phyloP scores from a whole-genome alignment of 2,888 invertebrate genomes.

The Gymnocheta viridis region DNA sequence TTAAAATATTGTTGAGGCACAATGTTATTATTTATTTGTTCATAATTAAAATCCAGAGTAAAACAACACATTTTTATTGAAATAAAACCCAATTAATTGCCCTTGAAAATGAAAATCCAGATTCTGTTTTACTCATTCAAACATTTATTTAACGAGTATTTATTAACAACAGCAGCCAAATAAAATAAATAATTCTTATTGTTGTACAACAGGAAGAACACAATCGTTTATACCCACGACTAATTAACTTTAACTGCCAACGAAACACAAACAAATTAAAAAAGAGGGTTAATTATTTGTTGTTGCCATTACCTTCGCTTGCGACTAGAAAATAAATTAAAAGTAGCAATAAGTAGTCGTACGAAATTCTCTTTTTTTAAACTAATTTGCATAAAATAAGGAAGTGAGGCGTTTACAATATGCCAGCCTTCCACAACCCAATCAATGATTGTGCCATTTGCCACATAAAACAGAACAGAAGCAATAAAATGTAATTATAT shows the following conservation, averaged over 20 bases:
- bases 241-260: slow-evolving; percentile 64
- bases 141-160: neutral
- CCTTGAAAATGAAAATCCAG: slow-evolving; percentile 31
- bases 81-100: slow-evolving; percentile 38
- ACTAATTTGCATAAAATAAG: slow-evolving; percentile 61
- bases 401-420: slow-evolving; percentile 59
- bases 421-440: slow-evolving; percentile 55
- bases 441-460: slow-evolving; percentile 55
- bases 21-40: too few relatives aligned
- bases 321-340: slow-evolving; percentile 3
- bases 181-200: slow-evolving; percentile 9
- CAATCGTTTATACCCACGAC: slow-evolving; percentile 44
- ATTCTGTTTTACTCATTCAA: neutral
- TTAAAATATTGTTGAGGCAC: too few relatives aligned
- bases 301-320: slow-evolving; percentile 5
- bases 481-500: slow-evolving; percentile 5
- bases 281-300: slow-evolving; percentile 49
- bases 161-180: slow-evolving; percentile 46
- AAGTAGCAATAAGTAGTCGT: neutral
- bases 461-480: slow-evolving; percentile 27
- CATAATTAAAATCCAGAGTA: too few relatives aligned
- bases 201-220: slow-evolving; percentile 19
- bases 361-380: slow-evolving; percentile 35
- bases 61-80: neutral
- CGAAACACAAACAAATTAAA: slow-evolving; percentile 18